These are phyloP conservation scores for Isaurus tuberculatus DNA, from an alignment of 92 coral and sea anemone genomes.

Conservation along the genomic window DNA sequence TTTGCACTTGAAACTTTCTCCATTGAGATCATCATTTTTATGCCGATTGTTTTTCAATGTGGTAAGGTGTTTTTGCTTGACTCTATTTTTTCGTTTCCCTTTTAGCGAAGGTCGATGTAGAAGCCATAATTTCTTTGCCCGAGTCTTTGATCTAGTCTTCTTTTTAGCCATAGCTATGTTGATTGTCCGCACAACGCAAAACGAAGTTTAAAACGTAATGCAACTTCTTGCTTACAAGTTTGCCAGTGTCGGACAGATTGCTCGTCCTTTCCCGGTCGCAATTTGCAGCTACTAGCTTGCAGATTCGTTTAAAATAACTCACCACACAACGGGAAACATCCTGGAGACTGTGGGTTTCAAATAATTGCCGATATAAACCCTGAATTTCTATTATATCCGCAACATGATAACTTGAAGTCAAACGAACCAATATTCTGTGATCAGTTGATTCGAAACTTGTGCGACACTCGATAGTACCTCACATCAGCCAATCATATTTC, in stretches of 20 bases:
- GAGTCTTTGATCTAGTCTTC: slow-evolving; percentile 45
- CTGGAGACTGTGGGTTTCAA: not conserved
- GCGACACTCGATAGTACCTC: slow-evolving; percentile 23
- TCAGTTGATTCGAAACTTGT: slow-evolving; percentile 15
- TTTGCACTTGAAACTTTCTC: not conserved
- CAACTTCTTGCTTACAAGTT: no score
- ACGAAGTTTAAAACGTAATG: no score
- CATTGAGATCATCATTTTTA: not conserved
- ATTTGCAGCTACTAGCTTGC: not conserved
- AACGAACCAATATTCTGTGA: not conserved
- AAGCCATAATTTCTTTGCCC: slow-evolving; percentile 69
- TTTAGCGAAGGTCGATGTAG: slow-evolving; percentile 62
- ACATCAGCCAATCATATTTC: slow-evolving; percentile 30
- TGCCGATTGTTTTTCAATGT: not conserved
- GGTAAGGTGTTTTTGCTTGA: not conserved
- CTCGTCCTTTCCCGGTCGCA: not conserved
- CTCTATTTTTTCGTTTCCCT: slow-evolving; percentile 42
- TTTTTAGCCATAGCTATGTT: slow-evolving; percentile 15
- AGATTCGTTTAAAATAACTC: not conserved
- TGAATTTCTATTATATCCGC: not conserved
- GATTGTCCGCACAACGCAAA: no score
- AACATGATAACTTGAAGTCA: not conserved
- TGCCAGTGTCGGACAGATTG: not conserved
- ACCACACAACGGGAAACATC: not conserved
- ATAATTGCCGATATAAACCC: not conserved